Percentiles rank a stretch among this genome's conserved stretches.
phyloP scores from a whole-genome alignment of 2,113 vertebrate species.

The Eonycteris spelaea region DNA sequence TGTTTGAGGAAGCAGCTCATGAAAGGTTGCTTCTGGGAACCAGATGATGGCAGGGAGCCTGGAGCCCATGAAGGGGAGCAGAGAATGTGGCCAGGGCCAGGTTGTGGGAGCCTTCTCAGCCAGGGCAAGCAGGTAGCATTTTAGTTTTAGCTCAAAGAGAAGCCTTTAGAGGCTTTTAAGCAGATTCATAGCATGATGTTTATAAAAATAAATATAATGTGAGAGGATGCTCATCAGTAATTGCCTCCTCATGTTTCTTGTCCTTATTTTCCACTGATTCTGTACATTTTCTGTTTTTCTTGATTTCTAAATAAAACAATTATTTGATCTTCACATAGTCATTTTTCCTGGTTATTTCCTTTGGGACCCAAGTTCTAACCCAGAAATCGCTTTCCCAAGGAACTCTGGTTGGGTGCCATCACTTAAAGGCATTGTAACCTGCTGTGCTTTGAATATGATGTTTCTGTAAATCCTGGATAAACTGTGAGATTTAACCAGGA shows the following conservation, averaged over 20 bases:
- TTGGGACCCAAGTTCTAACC: neutral
- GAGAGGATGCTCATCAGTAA: accelerated
- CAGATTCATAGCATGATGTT: neutral
- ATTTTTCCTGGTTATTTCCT: neutral
- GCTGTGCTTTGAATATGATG: neutral
- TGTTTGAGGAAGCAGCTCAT: neutral
- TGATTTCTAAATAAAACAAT: neutral
- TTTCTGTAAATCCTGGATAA: neutral
- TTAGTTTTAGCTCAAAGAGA: neutral
- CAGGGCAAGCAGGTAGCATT: neutral
- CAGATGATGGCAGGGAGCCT: neutral
- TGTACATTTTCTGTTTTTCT: neutral
- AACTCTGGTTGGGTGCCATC: neutral
- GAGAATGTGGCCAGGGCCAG: neutral
- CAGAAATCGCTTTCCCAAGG: neutral
- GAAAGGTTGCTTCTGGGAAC: neutral
- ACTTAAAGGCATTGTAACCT: neutral
- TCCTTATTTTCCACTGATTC: neutral
- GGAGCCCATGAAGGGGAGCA: accelerated
- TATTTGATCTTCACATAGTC: neutral
- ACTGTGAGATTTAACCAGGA: neutral
- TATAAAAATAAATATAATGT: neutral
- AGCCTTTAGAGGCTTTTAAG: neutral
- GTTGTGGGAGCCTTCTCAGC: accelerated
- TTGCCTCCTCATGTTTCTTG: accelerated